Conservation (phyloP, 2,113 vertebrate species). For the Cairina moschata region DNA sequence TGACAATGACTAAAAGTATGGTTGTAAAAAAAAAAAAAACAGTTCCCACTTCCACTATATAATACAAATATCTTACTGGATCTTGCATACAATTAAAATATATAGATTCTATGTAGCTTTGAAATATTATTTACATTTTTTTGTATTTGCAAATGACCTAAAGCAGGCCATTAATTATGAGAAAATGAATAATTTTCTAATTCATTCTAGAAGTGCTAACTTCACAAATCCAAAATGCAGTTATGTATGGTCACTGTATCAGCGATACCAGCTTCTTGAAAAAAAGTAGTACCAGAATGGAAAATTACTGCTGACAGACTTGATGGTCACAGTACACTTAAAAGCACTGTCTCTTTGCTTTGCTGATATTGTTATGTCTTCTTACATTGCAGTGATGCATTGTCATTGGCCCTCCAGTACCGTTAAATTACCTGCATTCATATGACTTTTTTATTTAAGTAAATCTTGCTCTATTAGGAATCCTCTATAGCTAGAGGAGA, state of each 20-base stretch:
- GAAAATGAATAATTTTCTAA: not conserved
- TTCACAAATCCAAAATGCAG: not conserved
- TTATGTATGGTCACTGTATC: not conserved
- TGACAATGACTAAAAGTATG: not conserved
- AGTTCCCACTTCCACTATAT: slow-evolving; percentile 14
- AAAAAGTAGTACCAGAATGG: not conserved
- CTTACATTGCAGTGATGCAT: not conserved
- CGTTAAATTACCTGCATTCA: not conserved
- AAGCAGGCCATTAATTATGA: not conserved
- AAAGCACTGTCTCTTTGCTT: not conserved
- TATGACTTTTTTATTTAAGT: not conserved
- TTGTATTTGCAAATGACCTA: not conserved
- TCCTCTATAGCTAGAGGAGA: not conserved
- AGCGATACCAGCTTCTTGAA: not conserved
- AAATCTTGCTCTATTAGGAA: not conserved
- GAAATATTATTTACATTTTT: not conserved
- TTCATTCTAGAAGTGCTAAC: not conserved
- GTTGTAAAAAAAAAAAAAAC: not conserved
- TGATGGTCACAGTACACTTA: not conserved
- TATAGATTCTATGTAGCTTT: too few species aligned
- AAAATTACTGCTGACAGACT: not conserved
- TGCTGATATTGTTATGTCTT: not conserved
- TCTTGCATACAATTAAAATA: not conserved
- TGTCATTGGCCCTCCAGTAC: not conserved
- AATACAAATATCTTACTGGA: not conserved